phyloP scores from a whole-genome alignment of 2,797 vertebrate genomes.

The Chelon labrosus region DNA sequence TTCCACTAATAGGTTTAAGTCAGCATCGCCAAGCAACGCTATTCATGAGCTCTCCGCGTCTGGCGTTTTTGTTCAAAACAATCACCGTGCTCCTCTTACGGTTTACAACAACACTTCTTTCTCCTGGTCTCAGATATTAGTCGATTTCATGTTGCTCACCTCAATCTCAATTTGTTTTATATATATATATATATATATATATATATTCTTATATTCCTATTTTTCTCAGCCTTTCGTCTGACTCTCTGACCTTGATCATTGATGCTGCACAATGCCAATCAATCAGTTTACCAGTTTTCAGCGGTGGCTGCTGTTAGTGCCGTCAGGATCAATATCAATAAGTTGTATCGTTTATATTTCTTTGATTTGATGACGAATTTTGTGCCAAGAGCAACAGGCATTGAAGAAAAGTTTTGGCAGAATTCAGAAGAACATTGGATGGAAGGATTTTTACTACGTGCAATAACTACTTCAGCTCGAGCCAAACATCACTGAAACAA shows the following conservation, averaged over 20 bases:
- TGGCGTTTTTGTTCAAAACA: too few species aligned
- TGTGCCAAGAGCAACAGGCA: not conserved
- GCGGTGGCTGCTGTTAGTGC: not conserved
- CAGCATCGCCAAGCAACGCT: slow-evolving; percentile 64
- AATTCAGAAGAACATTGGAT: too few species aligned
- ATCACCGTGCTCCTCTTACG: not conserved
- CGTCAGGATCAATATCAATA: not conserved
- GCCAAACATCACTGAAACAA: not conserved
- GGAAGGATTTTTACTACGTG: not conserved
- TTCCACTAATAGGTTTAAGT: slow-evolving; percentile 78
- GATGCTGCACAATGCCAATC: not conserved
- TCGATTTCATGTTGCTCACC: not conserved
- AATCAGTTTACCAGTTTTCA: not conserved
- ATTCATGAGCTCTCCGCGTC: slow-evolving; percentile 62
- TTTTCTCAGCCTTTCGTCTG: not conserved
- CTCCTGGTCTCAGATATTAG: not conserved
- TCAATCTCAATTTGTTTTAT: not conserved
- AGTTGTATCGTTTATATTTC: not conserved
- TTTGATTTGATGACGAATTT: not conserved
- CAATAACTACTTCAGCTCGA: not conserved
- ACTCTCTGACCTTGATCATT: not conserved
- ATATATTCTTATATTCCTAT: not conserved
- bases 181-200: too few species aligned
- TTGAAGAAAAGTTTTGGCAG: not conserved
- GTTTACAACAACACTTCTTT: not conserved